A percentile compares a stretch with the other conserved stretches of the same genome.
phyloP scores from a whole-genome alignment of 92 coral and sea anemone species.

The Parazoanthus darwini region DNA sequence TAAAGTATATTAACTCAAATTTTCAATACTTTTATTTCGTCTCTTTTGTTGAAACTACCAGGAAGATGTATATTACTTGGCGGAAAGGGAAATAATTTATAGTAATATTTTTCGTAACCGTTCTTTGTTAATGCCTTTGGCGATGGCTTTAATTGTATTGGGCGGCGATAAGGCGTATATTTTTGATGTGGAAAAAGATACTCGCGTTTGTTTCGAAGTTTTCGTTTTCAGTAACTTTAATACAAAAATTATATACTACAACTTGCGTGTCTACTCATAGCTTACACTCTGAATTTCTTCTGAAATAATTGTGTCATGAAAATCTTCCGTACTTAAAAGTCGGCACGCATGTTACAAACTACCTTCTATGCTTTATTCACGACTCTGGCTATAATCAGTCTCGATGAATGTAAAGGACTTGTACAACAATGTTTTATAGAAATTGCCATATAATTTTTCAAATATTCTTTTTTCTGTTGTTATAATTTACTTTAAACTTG shows the following conservation, averaged over 20 bases:
- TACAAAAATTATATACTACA: neutral
- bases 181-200: conserved; percentile 1
- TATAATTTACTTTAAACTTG: neutral
- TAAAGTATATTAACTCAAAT: neutral
- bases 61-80: neutral
- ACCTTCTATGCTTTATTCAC: neutral
- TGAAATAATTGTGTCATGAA: neutral
- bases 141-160: neutral
- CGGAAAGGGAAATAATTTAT: neutral
- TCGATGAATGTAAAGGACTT: neutral
- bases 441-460: neutral
- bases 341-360: neutral
- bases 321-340: neutral
- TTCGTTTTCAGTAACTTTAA: neutral
- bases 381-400: neutral
- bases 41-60: neutral
- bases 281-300: neutral
- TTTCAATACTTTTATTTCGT: neutral
- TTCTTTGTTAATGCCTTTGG: neutral
- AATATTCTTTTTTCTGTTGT: too few relatives aligned
- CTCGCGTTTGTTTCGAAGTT: neutral
- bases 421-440: neutral
- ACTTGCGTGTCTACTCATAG: too few relatives aligned
- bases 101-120: neutral
- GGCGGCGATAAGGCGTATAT: neutral